Evolutionary conservation across 2,888 invertebrate species (phyloP).

Genomic region (Pseudolycoriella hygida): DNA sequence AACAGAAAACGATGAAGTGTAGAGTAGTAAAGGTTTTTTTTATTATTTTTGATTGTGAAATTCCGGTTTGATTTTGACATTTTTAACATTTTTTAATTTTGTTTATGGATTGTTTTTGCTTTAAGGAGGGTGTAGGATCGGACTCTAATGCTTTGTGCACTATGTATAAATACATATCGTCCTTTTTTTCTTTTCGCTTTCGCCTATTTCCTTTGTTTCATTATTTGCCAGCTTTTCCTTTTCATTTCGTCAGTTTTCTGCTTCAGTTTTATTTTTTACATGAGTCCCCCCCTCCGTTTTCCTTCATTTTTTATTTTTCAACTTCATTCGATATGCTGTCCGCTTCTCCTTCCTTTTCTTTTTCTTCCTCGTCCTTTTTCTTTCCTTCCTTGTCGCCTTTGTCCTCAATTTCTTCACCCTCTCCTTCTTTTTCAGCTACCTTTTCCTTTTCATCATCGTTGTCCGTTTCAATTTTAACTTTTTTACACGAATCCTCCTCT

Average conservation of each 20-base stretch:
- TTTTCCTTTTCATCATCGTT: background rate
- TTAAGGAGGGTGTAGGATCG: too few species aligned
- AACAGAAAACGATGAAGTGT: too few species aligned
- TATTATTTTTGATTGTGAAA: too few species aligned
- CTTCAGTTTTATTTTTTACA: background rate
- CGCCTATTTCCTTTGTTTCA: background rate
- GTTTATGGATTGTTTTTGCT: too few species aligned
- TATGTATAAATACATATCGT: too few species aligned
- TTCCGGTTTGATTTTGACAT: too few species aligned
- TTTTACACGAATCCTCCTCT: background rate
- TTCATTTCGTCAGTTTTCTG: background rate
- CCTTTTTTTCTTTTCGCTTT: too few species aligned
- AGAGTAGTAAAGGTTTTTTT: too few species aligned
- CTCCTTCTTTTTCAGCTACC: background rate
- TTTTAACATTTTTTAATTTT: too few species aligned
- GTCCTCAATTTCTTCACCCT: background rate
- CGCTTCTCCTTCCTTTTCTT: constrained; percentile 36
- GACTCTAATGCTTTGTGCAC: too few species aligned
- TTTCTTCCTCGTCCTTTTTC: too few species aligned
- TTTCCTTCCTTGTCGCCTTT: too few species aligned
- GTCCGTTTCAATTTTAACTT: background rate
- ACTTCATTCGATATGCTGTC: background rate
- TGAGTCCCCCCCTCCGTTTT: background rate
- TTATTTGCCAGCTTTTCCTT: background rate
- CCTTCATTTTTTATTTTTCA: background rate